A percentile compares a stretch with the other conserved stretches of the same genome.
Evolutionary conservation across 2,113 vertebrate species (phyloP).

Genomic region (Mus spicilegus): DNA sequence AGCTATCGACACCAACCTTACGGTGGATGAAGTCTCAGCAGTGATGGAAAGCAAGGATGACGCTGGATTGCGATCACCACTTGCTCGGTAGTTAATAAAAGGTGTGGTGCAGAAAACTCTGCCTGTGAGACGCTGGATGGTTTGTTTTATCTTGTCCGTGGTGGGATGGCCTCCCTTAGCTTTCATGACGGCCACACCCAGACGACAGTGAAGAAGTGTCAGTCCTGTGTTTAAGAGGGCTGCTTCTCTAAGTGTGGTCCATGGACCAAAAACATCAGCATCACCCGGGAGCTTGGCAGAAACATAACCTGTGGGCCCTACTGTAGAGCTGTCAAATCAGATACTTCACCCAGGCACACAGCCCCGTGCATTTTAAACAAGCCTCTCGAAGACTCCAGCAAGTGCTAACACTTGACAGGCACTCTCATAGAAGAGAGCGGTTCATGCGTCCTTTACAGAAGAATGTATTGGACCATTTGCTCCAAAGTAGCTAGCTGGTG

Average conservation of each 20-base stretch:
- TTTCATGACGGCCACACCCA: not conserved
- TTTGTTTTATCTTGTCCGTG: not conserved
- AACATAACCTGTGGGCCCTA: not conserved
- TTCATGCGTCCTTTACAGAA: not conserved
- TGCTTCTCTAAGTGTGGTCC: not conserved
- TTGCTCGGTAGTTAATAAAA: conserved; percentile 20
- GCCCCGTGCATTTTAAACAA: not conserved
- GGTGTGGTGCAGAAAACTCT: not conserved
- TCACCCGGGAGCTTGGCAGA: not conserved
- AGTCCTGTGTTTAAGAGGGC: not conserved
- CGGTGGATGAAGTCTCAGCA: not conserved
- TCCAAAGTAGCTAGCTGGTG: not conserved
- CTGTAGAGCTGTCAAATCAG: not conserved
- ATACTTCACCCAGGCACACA: not conserved
- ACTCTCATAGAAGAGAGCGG: not conserved
- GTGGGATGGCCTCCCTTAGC: not conserved
- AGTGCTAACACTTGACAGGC: not conserved
- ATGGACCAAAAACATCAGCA: not conserved
- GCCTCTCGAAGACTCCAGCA: not conserved
- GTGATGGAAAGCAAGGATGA: not conserved
- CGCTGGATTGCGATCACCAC: not conserved
- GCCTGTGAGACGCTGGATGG: not conserved
- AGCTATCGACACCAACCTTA: not conserved
- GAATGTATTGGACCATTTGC: not conserved
- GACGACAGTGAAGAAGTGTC: not conserved